These are phyloP conservation scores for Campopleginae sp. DNA, from an alignment of 2,888 invertebrate species.

Conservation along the genomic window DNA sequence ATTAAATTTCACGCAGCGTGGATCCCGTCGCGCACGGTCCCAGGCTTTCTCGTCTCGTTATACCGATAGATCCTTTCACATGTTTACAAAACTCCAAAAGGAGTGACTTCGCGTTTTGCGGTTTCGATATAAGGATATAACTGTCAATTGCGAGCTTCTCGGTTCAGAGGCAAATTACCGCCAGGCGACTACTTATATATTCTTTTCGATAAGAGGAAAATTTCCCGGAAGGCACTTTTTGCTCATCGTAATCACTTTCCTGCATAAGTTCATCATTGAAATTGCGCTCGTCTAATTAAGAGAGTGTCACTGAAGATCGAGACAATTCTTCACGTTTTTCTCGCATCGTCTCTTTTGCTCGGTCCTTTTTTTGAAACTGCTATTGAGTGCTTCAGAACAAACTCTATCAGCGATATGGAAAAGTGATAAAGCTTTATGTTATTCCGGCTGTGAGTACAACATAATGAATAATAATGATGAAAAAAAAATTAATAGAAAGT, in stretches of 20 bases:
- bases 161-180: conserved; percentile 38
- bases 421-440: not conserved
- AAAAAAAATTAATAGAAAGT: conserved; percentile 16
- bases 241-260: not conserved
- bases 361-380: not conserved
- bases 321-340: not conserved
- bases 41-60: conserved; percentile 16
- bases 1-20: conserved; percentile 76
- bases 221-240: not conserved
- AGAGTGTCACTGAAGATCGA: not conserved
- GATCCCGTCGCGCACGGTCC: conserved; percentile 51
- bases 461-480: conserved; percentile 32
- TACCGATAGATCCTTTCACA: not conserved
- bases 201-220: not conserved
- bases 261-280: not conserved
- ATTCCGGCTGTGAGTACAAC: conserved; percentile 27
- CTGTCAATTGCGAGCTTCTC: not conserved
- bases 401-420: conserved; percentile 39
- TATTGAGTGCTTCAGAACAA: not conserved
- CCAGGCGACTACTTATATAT: conserved; percentile 10
- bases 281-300: not conserved
- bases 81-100: conserved; percentile 15
- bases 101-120: conserved; percentile 19
- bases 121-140: not conserved
- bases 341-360: not conserved